Percentiles rank a stretch among this genome's conserved stretches.
phyloP scores from a whole-genome alignment of 2,797 vertebrate genomes.

The Intellagama lesueurii region DNA sequence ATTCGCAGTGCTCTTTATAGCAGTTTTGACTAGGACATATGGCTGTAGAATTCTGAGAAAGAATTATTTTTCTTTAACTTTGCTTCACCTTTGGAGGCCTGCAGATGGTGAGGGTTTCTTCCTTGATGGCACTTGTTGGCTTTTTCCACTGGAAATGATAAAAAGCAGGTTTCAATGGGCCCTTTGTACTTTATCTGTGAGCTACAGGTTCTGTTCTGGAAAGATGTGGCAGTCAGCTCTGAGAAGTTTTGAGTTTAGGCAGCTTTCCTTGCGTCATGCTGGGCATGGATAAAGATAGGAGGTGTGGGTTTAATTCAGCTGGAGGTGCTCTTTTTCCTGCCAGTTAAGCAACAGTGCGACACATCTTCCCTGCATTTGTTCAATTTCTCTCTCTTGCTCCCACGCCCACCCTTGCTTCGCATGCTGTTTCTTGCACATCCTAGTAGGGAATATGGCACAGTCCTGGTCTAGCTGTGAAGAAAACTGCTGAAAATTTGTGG shows the following conservation, averaged over 20 bases:
- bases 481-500: conserved; percentile 30
- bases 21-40: not conserved
- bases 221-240: not conserved
- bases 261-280: not conserved
- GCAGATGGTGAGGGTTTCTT: not conserved
- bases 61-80: not conserved
- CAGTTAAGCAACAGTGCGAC: not conserved
- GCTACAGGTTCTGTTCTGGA: not conserved
- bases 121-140: not conserved
- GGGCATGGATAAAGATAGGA: not conserved
- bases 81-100: not conserved
- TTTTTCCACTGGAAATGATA: not conserved
- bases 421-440: not conserved
- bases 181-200: not conserved
- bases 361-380: not conserved
- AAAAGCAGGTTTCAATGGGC: not conserved
- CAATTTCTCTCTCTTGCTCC: not conserved
- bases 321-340: not conserved
- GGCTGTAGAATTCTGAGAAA: not conserved
- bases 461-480: conserved; percentile 43
- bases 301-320: not conserved
- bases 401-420: not conserved
- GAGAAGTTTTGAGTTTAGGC: not conserved
- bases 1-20: not conserved
- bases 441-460: not conserved